Conservation (phyloP, 2,888 invertebrate genomes). For the Rhyacophila evoluta region DNA sequence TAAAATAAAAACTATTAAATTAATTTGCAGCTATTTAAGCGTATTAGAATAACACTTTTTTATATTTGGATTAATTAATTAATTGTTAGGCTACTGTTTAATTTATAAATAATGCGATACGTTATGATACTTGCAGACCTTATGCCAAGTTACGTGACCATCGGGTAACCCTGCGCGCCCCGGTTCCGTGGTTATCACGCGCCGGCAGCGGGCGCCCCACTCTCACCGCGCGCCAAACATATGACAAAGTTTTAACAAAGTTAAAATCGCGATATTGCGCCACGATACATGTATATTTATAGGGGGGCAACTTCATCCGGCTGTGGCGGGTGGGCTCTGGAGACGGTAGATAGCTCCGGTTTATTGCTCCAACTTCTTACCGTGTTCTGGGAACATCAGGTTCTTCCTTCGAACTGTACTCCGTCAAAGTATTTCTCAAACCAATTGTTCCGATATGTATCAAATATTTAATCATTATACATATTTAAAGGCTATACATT, state of each 20-base stretch:
- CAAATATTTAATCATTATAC: no score
- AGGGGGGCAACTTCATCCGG: constrained; percentile 42
- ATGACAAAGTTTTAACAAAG: constrained; percentile 50
- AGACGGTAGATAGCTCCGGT: constrained; percentile 50
- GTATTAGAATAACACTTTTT: no score
- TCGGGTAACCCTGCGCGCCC: background rate
- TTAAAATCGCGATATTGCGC: constrained; percentile 51
- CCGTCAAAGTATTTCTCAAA: background rate
- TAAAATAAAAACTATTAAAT: no score
- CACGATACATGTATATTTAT: constrained; percentile 40
- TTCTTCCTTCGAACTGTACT: background rate
- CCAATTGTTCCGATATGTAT: no score
- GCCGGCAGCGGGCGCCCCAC: background rate
- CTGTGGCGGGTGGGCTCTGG: constrained; percentile 36
- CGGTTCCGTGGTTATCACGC: constrained; percentile 3
- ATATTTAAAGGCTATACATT: no score
- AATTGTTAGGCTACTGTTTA: no score
- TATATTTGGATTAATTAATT: no score
- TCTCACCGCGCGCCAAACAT: constrained; percentile 26
- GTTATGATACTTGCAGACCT: no score
- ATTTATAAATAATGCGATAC: no score
- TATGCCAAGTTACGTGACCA: background rate
- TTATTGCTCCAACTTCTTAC: constrained; percentile 50
- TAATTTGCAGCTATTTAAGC: no score
- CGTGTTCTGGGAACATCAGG: constrained; percentile 32